Evolutionary conservation across 2,888 invertebrate genomes (phyloP), one percentile per base, ranked within the genome.

Genomic region (Drosophila heteroneura): DNA sequence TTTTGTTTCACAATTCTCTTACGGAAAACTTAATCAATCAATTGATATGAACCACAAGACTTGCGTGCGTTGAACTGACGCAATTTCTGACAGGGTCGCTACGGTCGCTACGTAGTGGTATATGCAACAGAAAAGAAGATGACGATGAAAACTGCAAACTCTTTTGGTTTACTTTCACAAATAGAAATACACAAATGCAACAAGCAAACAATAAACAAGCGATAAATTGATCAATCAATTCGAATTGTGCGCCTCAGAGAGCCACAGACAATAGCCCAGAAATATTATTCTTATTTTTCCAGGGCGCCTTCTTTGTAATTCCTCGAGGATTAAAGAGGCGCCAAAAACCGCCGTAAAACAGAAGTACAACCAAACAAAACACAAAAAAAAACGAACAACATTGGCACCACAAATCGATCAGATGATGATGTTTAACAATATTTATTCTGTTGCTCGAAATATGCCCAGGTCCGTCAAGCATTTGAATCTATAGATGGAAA

Each of bases 251-350:
- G 79, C 62, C 70, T 32, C 44, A 52, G 6, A 41, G 56, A 51
- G 61, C 57, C 87, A 85, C 90, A 89, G 77, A 87, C 91, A 92
- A 92, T 92, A 92, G 92, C 90, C 92, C 92, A 89, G 87, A 79
- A 81, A 92, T 74, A 81, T 88, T 84, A 83, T 89, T 83, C 79
- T 82, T 90, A 86, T 74, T 90, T 88, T 90, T 49, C 66, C 61
- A 74, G 60, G 66, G 63, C 64, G 79, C 73, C 76, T 58, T 56
- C 82, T 87, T 90, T 83, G 81, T 87, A 87, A 85, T 85, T 73
- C 83, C n/a, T 1, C 81, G 87, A 81, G 89, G 73, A 90, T 88
- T 87, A 87, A 88, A 90, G 82, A 63, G 63, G 74, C 63, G 83
- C 88, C 87, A 73, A 64, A 64, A 85, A 65, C 75, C 69, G 83